Percentiles rank a stretch among this genome's conserved stretches.
phyloP scores from a whole-genome alignment of 2,888 invertebrate species.

The Apocheima hispidaria region DNA sequence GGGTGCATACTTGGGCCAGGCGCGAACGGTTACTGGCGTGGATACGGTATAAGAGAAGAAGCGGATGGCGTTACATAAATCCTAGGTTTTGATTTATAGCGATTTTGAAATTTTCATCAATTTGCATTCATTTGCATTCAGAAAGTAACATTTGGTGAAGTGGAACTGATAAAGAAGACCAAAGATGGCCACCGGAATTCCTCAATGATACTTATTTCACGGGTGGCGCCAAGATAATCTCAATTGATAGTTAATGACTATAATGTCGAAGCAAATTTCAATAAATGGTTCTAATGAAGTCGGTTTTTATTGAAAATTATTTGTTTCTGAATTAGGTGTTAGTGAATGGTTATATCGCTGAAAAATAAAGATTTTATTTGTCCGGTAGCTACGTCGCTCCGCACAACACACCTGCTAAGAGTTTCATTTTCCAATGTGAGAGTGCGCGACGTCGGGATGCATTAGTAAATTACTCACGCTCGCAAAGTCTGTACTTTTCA shows the following conservation, averaged over 20 bases:
- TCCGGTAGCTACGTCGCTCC: constrained; percentile 36
- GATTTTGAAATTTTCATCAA: not conserved
- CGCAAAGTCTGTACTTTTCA: constrained; percentile 71
- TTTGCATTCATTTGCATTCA: no score
- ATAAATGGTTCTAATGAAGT: no score
- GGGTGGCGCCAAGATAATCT: no score
- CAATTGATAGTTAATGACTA: no score
- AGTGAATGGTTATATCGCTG: no score
- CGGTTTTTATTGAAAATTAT: no score
- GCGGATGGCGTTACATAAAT: constrained; percentile 4
- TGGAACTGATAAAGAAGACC: no score
- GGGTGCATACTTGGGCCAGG: constrained; percentile 56
- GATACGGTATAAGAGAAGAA: constrained; percentile 28
- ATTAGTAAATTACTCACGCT: constrained; percentile 85
- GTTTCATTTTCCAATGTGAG: constrained; percentile 67
- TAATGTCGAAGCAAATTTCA: no score
- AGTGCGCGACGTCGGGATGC: constrained; percentile 70
- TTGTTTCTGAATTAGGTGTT: no score
- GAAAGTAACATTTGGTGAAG: no score
- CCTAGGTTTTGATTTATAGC: not conserved
- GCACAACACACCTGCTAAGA: constrained; percentile 30
- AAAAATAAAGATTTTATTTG: not conserved
- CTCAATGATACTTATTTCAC: no score
- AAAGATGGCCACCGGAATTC: no score
- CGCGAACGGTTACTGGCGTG: constrained; percentile 53